Percentiles rank a stretch among this genome's conserved stretches.
phyloP scores from a whole-genome alignment of 1,140 invertebrate genomes.

The Antheraea pernyi region DNA sequence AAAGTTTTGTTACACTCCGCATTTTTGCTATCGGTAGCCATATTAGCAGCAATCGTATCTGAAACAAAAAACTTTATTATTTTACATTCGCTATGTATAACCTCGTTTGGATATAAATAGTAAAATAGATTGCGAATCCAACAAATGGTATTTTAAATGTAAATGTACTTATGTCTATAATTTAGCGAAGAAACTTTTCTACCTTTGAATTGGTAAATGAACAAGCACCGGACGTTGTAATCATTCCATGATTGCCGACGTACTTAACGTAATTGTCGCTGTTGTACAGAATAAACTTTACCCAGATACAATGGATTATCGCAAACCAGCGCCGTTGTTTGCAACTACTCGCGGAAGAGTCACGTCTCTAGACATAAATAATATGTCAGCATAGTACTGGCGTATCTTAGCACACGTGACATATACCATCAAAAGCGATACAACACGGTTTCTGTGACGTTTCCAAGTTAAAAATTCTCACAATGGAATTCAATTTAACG shows the following conservation, averaged over 20 bases:
- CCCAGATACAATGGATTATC: constrained; percentile 53
- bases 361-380: constrained; percentile 3
- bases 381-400: neutral
- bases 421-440: constrained; percentile 22
- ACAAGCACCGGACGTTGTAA: constrained; percentile 62
- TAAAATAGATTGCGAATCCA: neutral
- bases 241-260: constrained; percentile 62
- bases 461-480: constrained; percentile 27
- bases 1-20: constrained; percentile 38
- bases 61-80: constrained; percentile 37
- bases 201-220: constrained; percentile 60
- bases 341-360: constrained; percentile 24
- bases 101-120: neutral
- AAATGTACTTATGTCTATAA: constrained; percentile 12
- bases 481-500: constrained; percentile 52
- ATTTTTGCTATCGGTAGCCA: constrained; percentile 53
- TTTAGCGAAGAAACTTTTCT: constrained; percentile 35
- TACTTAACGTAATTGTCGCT: constrained; percentile 63
- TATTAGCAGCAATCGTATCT: constrained; percentile 43
- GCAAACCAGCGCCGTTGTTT: constrained; percentile 23
- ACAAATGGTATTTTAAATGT: neutral
- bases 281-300: constrained; percentile 59
- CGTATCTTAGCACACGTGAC: constrained; percentile 3
- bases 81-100: constrained; percentile 1
- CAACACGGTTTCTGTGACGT: constrained; percentile 40